Evolutionary conservation across 2,797 vertebrate species (phyloP), one percentile per base, ranked within the genome.

Genomic region (Enteromius paludinosus): DNA sequence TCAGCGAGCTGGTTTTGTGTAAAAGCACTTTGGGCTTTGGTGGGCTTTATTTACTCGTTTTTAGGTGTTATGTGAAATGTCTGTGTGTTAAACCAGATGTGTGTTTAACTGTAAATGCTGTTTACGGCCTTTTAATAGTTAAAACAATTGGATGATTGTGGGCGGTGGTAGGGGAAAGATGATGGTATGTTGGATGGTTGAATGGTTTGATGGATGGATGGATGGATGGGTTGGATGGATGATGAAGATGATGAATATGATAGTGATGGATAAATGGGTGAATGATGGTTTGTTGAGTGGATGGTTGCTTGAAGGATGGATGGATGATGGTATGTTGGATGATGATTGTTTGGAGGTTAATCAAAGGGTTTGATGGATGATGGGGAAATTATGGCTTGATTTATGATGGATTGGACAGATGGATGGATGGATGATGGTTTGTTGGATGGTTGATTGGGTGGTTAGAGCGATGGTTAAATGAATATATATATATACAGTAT

Each of bases 81-180:
- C 12, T 28, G 56, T 28, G 12, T 61, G 25, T 61, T 25, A 61
- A 15, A 28, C 1, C 0, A 5, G 6, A 61, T 15, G 59, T 15
- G 14, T 41, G 8, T 2, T 41, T 41, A 41, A 9, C 38, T 38
- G 18, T 3, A n/a, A 54, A 54, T 54, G 8, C 9, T 23, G 52
- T 23, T 11, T 23, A 10, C n/a, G 20, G 20, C 20, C 9, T 10
- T 11, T 23, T 23, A 23, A 56, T 56, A 11, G 9, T 56, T 56
- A 56, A 4, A 54, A 43, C 25, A 3, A 8, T 4, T 17, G 38
- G 7, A 43, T 23, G 66, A 0, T 65, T 9, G 65, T 33, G 49
- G 14, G 14, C 1, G 0, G 1, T 66, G 4, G 0, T 38, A 10
- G 1, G 1, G 18, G 9, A n/a, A 30, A 14, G 15, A 30, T 9